Evolutionary conservation across 1,140 invertebrate genomes (phyloP).

Genomic region (Drosophila kanapiae): DNA sequence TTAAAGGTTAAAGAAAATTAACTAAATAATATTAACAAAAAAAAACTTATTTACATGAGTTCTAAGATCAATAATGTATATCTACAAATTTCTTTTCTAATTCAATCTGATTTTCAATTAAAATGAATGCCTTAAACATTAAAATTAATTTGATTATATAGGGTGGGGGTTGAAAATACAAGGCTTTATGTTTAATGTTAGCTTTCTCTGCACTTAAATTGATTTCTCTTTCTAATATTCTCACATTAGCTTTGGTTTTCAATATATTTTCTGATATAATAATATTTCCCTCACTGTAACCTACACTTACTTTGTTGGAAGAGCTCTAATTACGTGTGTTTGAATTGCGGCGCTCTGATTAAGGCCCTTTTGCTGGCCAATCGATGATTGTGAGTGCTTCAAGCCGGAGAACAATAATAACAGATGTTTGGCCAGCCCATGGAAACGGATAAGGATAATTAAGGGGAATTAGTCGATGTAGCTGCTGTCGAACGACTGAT

Average conservation of each 20-base stretch:
- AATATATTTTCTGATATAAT: too few species aligned
- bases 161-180: neutral
- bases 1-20: neutral
- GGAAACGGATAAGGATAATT: slow-evolving; percentile 70
- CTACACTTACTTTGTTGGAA: slow-evolving; percentile 15
- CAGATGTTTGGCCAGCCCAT: slow-evolving; percentile 59
- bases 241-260: neutral
- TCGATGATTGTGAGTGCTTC: slow-evolving; percentile 27
- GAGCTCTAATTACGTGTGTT: slow-evolving; percentile 67
- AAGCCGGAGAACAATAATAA: slow-evolving; percentile 51
- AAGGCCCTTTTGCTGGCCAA: slow-evolving; percentile 34
- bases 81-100: neutral
- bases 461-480: slow-evolving; percentile 35
- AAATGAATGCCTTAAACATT: neutral
- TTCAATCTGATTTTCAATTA: neutral
- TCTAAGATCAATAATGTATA: neutral
- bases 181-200: neutral
- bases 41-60: neutral
- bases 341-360: slow-evolving; percentile 47
- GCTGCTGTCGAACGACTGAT: slow-evolving; percentile 5
- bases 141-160: neutral
- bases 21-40: neutral
- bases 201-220: neutral
- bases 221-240: neutral
- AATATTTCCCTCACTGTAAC: neutral